Evolutionary conservation across 1,140 invertebrate species (phyloP).

Genomic region (Drosophila leontia): DNA sequence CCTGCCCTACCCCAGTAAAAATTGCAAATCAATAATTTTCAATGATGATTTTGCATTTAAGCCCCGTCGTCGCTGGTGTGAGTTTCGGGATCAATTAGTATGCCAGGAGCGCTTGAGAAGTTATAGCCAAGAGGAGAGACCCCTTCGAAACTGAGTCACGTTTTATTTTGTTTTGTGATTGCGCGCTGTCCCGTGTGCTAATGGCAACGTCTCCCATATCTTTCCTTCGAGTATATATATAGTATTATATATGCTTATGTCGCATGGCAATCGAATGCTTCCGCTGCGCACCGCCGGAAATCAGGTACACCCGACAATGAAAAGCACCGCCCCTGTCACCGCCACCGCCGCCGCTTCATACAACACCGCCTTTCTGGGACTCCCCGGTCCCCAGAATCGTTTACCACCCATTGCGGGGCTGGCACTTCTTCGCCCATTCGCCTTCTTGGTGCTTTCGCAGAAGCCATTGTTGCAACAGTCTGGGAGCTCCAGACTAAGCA

Average conservation of each 20-base stretch:
- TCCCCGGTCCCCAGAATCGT: not conserved
- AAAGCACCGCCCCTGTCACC: conserved; percentile 11
- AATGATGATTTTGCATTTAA: conserved; percentile 70
- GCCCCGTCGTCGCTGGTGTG: conserved; percentile 1
- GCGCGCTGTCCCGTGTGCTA: conserved; percentile 7
- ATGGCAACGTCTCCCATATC: conserved; percentile 38
- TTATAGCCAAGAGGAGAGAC: conserved; percentile 5
- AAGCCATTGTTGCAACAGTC: conserved; percentile 42
- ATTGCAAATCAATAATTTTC: conserved; percentile 78
- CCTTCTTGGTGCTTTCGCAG: conserved; percentile 29
- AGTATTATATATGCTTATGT: conserved; percentile 37
- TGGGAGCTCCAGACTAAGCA: conserved; percentile 20
- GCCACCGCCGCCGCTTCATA: not conserved
- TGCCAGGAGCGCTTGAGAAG: conserved; percentile 44
- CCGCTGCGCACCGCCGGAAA: conserved; percentile 77
- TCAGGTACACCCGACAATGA: conserved; percentile 65
- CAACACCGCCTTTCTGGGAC: conserved; percentile 1
- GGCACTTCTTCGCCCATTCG: conserved; percentile 13
- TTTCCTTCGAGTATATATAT: not conserved
- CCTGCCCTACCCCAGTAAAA: conserved; percentile 43
- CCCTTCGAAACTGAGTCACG: conserved; percentile 34
- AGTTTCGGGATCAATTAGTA: conserved; percentile 50
- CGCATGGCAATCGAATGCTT: conserved; percentile 76
- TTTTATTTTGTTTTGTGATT: conserved; percentile 36
- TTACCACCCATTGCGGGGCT: conserved; percentile 25